Evolutionary conservation across 2,113 vertebrate genomes (phyloP), one percentile per base, ranked within the genome.

Genomic region (Prochilodus magdalenae): DNA sequence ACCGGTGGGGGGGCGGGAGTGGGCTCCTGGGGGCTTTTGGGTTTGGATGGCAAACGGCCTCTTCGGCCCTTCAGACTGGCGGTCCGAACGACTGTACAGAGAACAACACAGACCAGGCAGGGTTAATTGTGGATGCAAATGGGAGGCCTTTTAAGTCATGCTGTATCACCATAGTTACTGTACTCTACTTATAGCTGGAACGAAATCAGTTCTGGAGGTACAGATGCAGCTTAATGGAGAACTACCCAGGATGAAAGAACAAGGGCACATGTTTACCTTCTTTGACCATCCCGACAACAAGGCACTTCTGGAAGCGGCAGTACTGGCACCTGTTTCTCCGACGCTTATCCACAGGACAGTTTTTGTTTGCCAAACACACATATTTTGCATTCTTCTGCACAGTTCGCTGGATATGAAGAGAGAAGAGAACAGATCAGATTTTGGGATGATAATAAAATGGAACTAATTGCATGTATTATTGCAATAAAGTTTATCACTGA

Each of bases 351-450:
- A 99, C 97, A 62, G 97, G 97, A 93, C 98, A 99, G 92, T 98
- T 97, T 95, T 99, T 99, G 93, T 98, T 99, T 83, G 98, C 98
- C 94, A 99, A 95, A 89, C 98, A 99, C 74, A 99, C 96, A 79
- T 99, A 99, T 94, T 99, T 99, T 67, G 98, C 98, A 83, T 99
- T 99, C 94, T 99, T 99, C 96, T 99, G 97, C 85, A 98, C 97
- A 4, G 98, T 99, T 91, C 97, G 96, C 98, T 99, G 94, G 10
- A 89, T 80, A 84, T 3, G 16, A 74, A 40, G n/a, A 22, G 75
- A 47, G 85, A 29, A 44, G 27, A 1, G 49, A 27, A 40, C 57
- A 81, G 77, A 51, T 44, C 5, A 75, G 20, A 20, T 29, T 29
- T 79, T 89, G 69, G 85, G 20, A 65, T 72, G 27, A 18, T 6